Conservation (phyloP, 2,113 vertebrate species). For the Pseudorhombus dupliciocellatus region DNA sequence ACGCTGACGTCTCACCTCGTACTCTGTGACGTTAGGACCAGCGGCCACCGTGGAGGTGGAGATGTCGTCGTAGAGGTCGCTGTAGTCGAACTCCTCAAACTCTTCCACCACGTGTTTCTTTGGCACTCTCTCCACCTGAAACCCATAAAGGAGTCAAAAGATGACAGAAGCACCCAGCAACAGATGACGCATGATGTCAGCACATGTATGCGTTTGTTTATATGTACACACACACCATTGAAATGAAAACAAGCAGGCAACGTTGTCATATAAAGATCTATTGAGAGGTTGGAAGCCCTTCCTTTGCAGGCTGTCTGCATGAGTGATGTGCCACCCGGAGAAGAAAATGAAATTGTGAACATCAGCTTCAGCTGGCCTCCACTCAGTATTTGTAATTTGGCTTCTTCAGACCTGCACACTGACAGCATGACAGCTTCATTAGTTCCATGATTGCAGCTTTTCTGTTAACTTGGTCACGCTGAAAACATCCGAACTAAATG, state of each 20-base stretch:
- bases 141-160: conserved; percentile 2
- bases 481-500: conserved; percentile 7
- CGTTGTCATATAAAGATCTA: no score
- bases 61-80: conserved; percentile 71
- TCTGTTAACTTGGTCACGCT: neutral
- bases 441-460: neutral
- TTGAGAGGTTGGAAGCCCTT: conserved; percentile 1
- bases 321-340: neutral
- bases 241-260: no score
- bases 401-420: neutral
- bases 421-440: neutral
- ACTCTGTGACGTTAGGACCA: conserved; percentile 72
- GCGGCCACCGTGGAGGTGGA: conserved; percentile 69
- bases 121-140: conserved; percentile 62
- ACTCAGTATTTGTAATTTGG: neutral
- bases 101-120: conserved; percentile 69
- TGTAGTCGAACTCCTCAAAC: conserved; percentile 77
- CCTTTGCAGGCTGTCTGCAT: neutral
- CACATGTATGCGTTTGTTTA: neutral
- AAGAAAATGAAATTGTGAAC: neutral
- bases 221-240: neutral
- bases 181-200: neutral
- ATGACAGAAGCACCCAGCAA: neutral
- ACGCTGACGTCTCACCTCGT: conserved; percentile 76
- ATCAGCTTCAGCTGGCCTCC: neutral